phyloP scores from a whole-genome alignment of 2,888 invertebrate species.

The Apodemia hepburni region DNA sequence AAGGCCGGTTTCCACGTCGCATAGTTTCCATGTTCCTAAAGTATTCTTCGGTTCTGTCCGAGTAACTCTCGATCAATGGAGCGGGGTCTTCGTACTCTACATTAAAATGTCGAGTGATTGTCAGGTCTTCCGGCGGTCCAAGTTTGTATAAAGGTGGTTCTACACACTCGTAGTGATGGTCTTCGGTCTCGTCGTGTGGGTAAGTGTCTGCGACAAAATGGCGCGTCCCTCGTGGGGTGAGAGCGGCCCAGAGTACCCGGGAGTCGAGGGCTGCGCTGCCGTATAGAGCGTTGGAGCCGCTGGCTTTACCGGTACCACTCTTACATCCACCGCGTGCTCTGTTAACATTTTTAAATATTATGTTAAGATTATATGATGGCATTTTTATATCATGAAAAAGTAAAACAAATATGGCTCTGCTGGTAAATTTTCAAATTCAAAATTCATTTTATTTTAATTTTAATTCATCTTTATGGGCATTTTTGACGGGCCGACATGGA shows the following conservation, averaged over 20 bases:
- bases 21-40: conserved; percentile 70
- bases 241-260: conserved; percentile 89
- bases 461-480: too few relatives aligned
- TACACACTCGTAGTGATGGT: conserved; percentile 86
- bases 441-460: too few relatives aligned
- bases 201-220: conserved; percentile 87
- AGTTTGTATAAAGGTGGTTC: conserved; percentile 78
- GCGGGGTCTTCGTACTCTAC: conserved; percentile 91
- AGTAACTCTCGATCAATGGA: conserved; percentile 86
- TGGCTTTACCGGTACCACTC: conserved; percentile 74
- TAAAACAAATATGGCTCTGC: too few relatives aligned
- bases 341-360: conserved; percentile 22
- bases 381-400: not conserved
- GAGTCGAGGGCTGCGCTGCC: conserved; percentile 81
- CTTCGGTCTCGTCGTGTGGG: conserved; percentile 81
- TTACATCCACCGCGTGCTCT: conserved; percentile 77
- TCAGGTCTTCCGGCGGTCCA: conserved; percentile 67
- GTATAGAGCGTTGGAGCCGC: conserved; percentile 67
- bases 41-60: conserved; percentile 71
- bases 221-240: conserved; percentile 90
- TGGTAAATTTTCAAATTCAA: too few relatives aligned
- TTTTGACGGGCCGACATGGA: too few relatives aligned
- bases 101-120: conserved; percentile 88
- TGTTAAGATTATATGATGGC: not conserved
- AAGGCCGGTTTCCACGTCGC: conserved; percentile 79